Conservation (phyloP, 2,888 invertebrate genomes). For the Cephus pygmeus region DNA sequence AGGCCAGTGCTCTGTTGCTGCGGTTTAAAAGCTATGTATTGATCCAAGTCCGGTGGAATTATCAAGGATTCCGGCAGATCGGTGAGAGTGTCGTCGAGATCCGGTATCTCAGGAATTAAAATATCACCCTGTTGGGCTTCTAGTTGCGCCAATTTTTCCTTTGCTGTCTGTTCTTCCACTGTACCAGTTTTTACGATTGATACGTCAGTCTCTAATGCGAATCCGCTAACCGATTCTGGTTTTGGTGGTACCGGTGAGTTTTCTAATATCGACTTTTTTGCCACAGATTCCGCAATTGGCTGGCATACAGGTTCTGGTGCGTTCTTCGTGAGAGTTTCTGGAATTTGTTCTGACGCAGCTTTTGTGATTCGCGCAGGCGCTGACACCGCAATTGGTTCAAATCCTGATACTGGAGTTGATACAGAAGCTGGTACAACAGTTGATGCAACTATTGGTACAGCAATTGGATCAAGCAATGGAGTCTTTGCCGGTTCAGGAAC, state of each 20-base stretch:
- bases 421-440: not conserved
- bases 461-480: not conserved
- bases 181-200: not conserved
- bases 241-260: not conserved
- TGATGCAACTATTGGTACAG: not conserved
- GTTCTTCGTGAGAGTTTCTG: not conserved
- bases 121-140: not conserved
- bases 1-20: slow-evolving; percentile 48
- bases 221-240: not conserved
- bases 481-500: not conserved
- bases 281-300: not conserved
- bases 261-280: not conserved
- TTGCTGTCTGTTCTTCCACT: not conserved
- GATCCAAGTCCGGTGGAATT: slow-evolving; percentile 20
- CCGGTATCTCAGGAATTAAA: not conserved
- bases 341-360: not conserved
- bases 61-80: not conserved
- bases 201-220: not conserved
- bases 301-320: not conserved
- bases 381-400: not conserved
- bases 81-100: not conserved
- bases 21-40: slow-evolving; percentile 48
- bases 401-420: not conserved
- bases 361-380: not conserved
- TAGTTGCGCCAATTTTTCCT: not conserved